Conservation (phyloP, 1,140 invertebrate species). For the Limonius californicus region DNA sequence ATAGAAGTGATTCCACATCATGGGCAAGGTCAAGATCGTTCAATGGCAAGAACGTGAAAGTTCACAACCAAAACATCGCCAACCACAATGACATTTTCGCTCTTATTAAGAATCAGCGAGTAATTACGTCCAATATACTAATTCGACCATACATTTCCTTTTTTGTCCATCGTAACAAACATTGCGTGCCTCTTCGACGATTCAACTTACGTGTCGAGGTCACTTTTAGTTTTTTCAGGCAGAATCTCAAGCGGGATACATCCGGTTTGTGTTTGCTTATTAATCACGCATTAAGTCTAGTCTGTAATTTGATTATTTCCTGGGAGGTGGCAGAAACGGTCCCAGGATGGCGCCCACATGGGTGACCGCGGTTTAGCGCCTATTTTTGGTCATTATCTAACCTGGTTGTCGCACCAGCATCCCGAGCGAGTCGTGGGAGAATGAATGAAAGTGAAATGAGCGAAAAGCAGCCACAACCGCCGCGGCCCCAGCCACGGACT, state of each 20-base stretch:
- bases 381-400: neutral
- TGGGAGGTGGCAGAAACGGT: neutral
- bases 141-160: too few relatives aligned
- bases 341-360: neutral
- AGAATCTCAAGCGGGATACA: neutral
- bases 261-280: neutral
- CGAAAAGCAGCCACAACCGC: slow-evolving; percentile 27
- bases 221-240: neutral
- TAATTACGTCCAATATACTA: neutral
- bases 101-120: too few relatives aligned
- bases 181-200: neutral
- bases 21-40: too few relatives aligned
- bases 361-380: neutral
- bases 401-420: neutral
- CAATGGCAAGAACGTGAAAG: too few relatives aligned
- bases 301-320: neutral
- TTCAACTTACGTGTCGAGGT: neutral
- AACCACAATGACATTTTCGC: too few relatives aligned
- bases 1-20: too few relatives aligned
- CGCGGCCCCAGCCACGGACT: slow-evolving; percentile 24
- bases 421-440: neutral
- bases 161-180: too few relatives aligned
- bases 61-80: too few relatives aligned
- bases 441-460: slow-evolving; percentile 45
- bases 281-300: neutral